Evolutionary conservation across 2,888 invertebrate genomes (phyloP), one percentile per base, ranked within the genome.

Genomic region (Hypercompe scribonia): DNA sequence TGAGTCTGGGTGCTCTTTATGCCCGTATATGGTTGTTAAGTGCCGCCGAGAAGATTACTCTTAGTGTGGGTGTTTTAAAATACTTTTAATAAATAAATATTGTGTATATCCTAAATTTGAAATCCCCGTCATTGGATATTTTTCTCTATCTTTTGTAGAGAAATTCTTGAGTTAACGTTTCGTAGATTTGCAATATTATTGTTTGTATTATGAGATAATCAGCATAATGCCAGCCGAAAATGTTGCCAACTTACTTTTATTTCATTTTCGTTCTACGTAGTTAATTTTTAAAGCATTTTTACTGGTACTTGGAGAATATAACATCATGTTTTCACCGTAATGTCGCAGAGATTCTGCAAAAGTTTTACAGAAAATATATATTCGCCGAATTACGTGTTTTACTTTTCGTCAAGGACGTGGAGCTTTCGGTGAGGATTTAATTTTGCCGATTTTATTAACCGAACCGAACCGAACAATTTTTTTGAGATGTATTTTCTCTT

Each of bases 281-380:
- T 66, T 66, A 46, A 66, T 28, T 66, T 66, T 66, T 18, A 66
- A 31, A 46, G 21, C 46, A 66, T 66, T 46, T 66, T 66, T 46
- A 31, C 42, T 46, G 46, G 24, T 46, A 24, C 24, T 66, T 66
- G 11, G 2, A 18, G 21, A n/a, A 28, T 7, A 28, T 21, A 42
- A 66, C 21, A 31, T 11, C 31, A 7, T 66, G 42, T 66, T 66
- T 42, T 31, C 21, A 66, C 21, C 8, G 10, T 28, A 4, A 31
- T 42, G 18, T 31, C 46, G 24, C 5, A 24, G 24, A 33, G 46
- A 66, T 66, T 66, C 46, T 46, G 24, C 46, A 46, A 46, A 46
- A 66, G 24, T 46, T 33, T 66, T 66, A 18, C 66, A 31, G 31
- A 31, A 66, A 42, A 21, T 31, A 21, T 31, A 21, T 66, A 46